A percentile compares a stretch with the other conserved stretches of the same genome.
These are phyloP conservation scores for Helarctos malayanus DNA, from an alignment of 2,797 vertebrate species.

Conservation along the genomic window DNA sequence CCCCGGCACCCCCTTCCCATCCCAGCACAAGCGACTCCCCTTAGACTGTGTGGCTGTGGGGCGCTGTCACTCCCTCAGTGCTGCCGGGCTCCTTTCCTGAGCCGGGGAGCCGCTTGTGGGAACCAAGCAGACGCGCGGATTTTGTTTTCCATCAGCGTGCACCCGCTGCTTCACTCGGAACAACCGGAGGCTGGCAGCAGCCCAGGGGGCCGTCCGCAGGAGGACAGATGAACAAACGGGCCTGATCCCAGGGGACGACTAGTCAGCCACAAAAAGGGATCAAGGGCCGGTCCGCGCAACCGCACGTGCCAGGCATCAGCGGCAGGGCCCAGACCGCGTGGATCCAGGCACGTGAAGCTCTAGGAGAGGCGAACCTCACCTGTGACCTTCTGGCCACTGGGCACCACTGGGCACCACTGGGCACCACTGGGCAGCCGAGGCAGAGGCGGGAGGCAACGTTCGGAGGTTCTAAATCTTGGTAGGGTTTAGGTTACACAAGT, in stretches of 20 bases:
- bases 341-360: neutral
- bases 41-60: accelerated
- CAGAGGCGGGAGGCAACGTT: accelerated
- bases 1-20: neutral
- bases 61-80: accelerated
- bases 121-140: no score
- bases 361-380: accelerated
- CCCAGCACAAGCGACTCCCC: accelerated
- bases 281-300: accelerated
- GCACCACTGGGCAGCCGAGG: accelerated
- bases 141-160: neutral
- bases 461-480: accelerated
- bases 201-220: neutral
- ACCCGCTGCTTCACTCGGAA: neutral
- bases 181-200: neutral
- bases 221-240: accelerated
- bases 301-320: accelerated
- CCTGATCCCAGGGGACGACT: accelerated
- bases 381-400: accelerated
- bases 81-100: accelerated
- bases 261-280: accelerated
- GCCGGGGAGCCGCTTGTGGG: neutral
- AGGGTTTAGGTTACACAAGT: neutral
- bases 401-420: accelerated
- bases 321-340: accelerated